phyloP scores from a whole-genome alignment of 2,888 invertebrate species.

The Trissolcus brochymenae region DNA sequence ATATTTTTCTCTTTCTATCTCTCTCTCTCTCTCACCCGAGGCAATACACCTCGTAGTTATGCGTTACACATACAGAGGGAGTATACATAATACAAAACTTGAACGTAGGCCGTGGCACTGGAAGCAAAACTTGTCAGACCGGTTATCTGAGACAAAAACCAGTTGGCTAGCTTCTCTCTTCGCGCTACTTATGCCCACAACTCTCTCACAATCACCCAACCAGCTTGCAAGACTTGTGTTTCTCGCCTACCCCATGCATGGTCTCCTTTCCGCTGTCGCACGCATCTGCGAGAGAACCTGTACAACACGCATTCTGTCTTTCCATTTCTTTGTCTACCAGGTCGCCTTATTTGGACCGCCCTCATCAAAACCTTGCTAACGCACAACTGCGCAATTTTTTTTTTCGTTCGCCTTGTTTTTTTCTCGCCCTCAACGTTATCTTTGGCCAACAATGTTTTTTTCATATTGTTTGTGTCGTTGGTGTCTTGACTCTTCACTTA shows the following conservation, averaged over 20 bases:
- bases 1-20: neutral
- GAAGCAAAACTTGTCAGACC: conserved; percentile 74
- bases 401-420: conserved; percentile 13
- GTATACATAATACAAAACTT: conserved; percentile 65
- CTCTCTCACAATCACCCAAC: conserved; percentile 47
- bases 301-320: conserved; percentile 61
- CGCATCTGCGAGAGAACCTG: conserved; percentile 55
- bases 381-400: conserved; percentile 31
- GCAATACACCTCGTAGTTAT: conserved; percentile 68
- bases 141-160: conserved; percentile 63
- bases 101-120: conserved; percentile 67
- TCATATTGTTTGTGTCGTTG: neutral
- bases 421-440: neutral
- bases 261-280: conserved; percentile 61
- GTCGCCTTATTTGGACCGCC: conserved; percentile 66
- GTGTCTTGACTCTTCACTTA: neutral
- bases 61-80: conserved; percentile 69
- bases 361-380: conserved; percentile 53
- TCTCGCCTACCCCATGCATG: conserved; percentile 60
- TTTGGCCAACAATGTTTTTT: neutral
- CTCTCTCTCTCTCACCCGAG: conserved; percentile 53
- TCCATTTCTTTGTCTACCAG: conserved; percentile 68
- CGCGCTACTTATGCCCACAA: conserved; percentile 55
- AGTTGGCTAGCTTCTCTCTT: conserved; percentile 54
- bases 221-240: conserved; percentile 55